Evolutionary conservation across 1,140 invertebrate species (phyloP), one percentile per base, ranked within the genome.

Genomic region (Homalodisca vitripennis): DNA sequence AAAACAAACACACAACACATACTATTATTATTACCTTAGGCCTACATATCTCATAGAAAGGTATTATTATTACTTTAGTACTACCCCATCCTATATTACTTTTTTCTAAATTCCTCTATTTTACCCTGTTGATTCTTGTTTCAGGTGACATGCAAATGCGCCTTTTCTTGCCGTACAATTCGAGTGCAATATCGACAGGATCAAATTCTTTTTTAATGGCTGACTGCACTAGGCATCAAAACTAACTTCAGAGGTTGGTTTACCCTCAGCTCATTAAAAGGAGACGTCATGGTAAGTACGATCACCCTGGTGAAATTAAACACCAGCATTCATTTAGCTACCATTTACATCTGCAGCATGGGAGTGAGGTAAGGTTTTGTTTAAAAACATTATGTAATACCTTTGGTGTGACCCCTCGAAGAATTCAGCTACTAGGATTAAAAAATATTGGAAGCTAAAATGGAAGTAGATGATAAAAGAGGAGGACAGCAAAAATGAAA

Each of bases 91-190:
- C 29, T 6, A 3, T 60, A 6, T 60, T 26, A 3, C 3, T 6
- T 2, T 27, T 27, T 27, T 29, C 17, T n/a, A n/a, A n/a, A n/a
- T 60, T 17, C 12, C 55, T 12, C 24, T 10, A 29, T 13, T 2
- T 14, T 27, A 27, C 12, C 17, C 3, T 29, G 2, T 27, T 60
- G 24, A 27, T 27, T 6, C 17, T 55, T 60, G 55, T 60, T 60
- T 27, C 55, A 70, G 63, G 63, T 70, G 30, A 66, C 10, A 26
- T 67, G 62, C 48, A 70, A 70, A 55, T 67, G 69, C 48, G 64
- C 41, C 30, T 65, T 69, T 51, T 29, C 68, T 22, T 69, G 68
- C 62, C 67, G 30, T 27, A 53, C 31, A 26, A 51, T 67, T 12
- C 2, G 63, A 22, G 20, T 67, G 29, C 63, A 67, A 17, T 70